Evolutionary conservation across 2,888 invertebrate genomes (phyloP), one percentile per base, ranked within the genome.

Genomic region (Embidobia sp.): DNA sequence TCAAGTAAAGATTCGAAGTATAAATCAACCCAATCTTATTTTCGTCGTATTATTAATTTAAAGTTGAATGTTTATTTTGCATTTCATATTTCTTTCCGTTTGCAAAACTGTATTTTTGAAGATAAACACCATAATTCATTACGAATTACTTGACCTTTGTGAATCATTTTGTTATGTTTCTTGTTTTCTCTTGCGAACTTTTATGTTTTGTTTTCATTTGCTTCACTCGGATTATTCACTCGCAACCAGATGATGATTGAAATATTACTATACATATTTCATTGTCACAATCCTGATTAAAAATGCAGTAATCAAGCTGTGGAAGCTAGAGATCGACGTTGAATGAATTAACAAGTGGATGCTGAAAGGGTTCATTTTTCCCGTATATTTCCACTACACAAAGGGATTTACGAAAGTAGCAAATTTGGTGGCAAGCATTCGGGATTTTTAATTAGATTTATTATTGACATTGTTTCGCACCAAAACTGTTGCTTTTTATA

Each of bases 1-100:
- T 70, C n/a, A n/a, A n/a, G n/a, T 57, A 44, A 51, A 69, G 26
- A 49, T 55, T 49, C 33, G 53, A n/a, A n/a, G n/a, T n/a, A n/a
- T n/a, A n/a, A n/a, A n/a, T n/a, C n/a, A n/a, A n/a, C n/a, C n/a
- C n/a, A n/a, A n/a, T n/a, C n/a, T n/a, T n/a, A n/a, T n/a, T n/a
- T n/a, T n/a, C n/a, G n/a, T n/a, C n/a, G n/a, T n/a, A n/a, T n/a
- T n/a, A n/a, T n/a, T n/a, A n/a, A n/a, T n/a, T n/a, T n/a, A n/a
- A n/a, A n/a, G n/a, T n/a, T n/a, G n/a, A n/a, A n/a, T n/a, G n/a
- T n/a, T n/a, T n/a, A n/a, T n/a, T n/a, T n/a, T n/a, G n/a, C n/a
- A n/a, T n/a, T n/a, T n/a, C n/a, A n/a, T n/a, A n/a, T n/a, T n/a
- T n/a, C n/a, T n/a, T n/a, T n/a, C n/a, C n/a, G n/a, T n/a, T n/a